phyloP scores from a whole-genome alignment of 2,797 vertebrate species.

The Anguilla megastoma region DNA sequence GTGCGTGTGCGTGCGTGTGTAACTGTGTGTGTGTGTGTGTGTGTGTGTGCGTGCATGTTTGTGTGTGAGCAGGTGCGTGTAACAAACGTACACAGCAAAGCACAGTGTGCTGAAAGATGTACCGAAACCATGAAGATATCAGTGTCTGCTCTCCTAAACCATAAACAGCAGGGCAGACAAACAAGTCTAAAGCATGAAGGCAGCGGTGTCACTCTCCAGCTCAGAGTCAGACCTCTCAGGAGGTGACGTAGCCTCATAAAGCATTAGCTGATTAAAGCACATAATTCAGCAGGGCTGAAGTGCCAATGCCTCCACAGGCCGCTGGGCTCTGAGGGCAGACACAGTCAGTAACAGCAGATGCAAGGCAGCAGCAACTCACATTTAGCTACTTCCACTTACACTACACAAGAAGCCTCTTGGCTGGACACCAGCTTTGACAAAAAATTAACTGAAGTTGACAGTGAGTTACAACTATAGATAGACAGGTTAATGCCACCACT shows the following conservation, averaged over 20 bases:
- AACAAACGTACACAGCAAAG: neutral
- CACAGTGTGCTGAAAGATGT: neutral
- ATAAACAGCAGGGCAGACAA: neutral
- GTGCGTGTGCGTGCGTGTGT: neutral
- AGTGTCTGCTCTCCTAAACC: neutral
- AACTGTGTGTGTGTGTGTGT: neutral
- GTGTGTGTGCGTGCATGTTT: neutral
- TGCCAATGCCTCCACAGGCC: neutral
- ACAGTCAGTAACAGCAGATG: neutral
- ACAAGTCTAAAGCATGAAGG: neutral
- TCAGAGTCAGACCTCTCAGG: neutral
- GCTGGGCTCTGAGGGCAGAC: neutral
- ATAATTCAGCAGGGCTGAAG: neutral
- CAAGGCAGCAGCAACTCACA: neutral
- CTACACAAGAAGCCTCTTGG: neutral
- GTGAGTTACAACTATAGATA: no score
- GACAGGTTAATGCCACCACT: no score
- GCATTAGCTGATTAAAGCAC: neutral
- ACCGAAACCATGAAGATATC: neutral
- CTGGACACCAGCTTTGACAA: neutral
- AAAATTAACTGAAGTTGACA: no score
- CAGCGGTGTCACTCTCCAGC: neutral
- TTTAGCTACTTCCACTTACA: neutral
- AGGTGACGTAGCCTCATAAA: neutral
- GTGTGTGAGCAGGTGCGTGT: neutral